Conservation (phyloP, 2,888 invertebrate genomes). For the Chalcosyrphus nemorum region DNA sequence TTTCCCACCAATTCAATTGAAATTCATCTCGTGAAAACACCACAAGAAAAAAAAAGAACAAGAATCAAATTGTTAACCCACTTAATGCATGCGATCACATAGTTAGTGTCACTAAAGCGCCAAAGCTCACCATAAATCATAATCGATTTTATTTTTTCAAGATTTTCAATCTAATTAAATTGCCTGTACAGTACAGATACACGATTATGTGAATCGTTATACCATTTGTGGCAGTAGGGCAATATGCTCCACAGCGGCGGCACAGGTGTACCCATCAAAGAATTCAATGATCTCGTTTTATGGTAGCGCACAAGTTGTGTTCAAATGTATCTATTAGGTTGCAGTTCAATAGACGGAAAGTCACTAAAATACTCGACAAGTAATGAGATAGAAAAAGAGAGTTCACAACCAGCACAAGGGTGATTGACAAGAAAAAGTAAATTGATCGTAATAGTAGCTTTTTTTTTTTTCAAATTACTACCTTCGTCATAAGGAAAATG, state of each 20-base stretch:
- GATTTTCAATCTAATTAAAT: slow-evolving; percentile 14
- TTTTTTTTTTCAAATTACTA: neutral
- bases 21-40: neutral
- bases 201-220: neutral
- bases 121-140: slow-evolving; percentile 24
- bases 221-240: neutral
- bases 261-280: slow-evolving; percentile 22
- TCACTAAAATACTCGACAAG: neutral
- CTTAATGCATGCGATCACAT: slow-evolving; percentile 1
- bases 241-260: neutral
- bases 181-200: neutral
- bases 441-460: slow-evolving; percentile 1
- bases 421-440: slow-evolving; percentile 35
- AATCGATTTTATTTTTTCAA: slow-evolving; percentile 10
- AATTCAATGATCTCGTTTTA: neutral
- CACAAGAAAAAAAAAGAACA: no score
- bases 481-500: neutral
- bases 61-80: neutral
- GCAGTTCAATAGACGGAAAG: neutral
- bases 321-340: neutral
- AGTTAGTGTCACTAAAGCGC: neutral
- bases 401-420: slow-evolving; percentile 19
- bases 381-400: neutral
- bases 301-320: neutral
- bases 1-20: neutral